Conservation (phyloP, 2,797 vertebrate genomes). For the Lepilemur septentrionalis region DNA sequence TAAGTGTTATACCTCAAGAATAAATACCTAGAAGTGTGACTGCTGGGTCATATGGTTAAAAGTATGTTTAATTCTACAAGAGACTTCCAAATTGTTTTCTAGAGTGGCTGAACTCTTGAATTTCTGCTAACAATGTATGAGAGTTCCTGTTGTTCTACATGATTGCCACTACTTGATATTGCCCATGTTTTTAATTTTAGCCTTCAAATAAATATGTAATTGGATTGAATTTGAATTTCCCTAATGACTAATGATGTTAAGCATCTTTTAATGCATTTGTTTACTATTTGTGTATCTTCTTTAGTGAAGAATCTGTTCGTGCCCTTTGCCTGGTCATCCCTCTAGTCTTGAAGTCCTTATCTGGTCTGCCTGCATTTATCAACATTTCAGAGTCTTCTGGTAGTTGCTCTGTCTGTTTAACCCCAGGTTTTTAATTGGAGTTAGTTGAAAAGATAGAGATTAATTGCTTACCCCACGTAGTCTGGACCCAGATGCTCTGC, state of each 20-base stretch:
- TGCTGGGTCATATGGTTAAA: neutral
- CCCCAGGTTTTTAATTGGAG: neutral
- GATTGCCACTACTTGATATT: neutral
- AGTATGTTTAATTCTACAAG: neutral
- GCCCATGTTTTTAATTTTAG: neutral
- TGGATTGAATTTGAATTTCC: neutral
- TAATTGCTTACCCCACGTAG: neutral
- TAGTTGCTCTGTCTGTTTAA: neutral
- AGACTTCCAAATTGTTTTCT: neutral
- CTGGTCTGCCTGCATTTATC: neutral
- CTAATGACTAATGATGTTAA: neutral
- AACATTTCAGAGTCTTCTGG: neutral
- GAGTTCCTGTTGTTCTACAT: neutral
- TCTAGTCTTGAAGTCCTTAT: neutral
- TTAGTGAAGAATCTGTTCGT: neutral
- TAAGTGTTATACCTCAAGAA: neutral
- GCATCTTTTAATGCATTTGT: neutral
- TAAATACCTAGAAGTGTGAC: neutral
- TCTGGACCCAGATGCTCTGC: neutral
- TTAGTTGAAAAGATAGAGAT: neutral
- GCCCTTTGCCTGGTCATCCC: neutral
- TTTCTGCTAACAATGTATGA: neutral
- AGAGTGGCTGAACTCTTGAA: neutral
- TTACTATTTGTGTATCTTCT: neutral
- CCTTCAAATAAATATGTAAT: neutral